Percentiles rank a stretch among this genome's conserved stretches.
Conservation (phyloP, 2,888 invertebrate species). For the Mamestra brassicae region DNA sequence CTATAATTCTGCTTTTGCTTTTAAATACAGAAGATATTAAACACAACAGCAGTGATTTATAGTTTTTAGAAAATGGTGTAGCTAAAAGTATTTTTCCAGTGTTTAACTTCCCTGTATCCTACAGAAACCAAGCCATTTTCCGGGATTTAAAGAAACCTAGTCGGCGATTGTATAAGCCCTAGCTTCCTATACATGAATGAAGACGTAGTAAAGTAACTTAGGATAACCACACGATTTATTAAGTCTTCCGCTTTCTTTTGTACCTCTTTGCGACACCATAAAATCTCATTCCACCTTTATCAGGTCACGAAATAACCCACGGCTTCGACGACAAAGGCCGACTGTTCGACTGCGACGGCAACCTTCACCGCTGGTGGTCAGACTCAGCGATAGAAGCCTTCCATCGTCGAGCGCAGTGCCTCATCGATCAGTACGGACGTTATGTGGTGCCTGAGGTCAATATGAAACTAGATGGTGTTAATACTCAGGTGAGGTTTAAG, state of each 20-base stretch:
- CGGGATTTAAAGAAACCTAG: too few species aligned
- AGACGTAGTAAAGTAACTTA: background rate
- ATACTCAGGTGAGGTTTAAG: conserved; percentile 92
- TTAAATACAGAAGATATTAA: too few species aligned
- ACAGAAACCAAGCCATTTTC: too few species aligned
- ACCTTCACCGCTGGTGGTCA: conserved; percentile 96
- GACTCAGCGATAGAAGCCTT: conserved; percentile 94
- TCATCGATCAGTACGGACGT: conserved; percentile 96
- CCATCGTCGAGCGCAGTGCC: conserved; percentile 94
- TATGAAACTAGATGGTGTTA: conserved; percentile 94
- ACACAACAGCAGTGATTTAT: too few species aligned
- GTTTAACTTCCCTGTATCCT: too few species aligned
- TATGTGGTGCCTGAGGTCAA: conserved; percentile 96
- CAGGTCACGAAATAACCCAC: conserved; percentile 97
- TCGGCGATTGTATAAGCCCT: too few species aligned
- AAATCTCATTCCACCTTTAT: background rate
- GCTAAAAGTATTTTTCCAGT: too few species aligned
- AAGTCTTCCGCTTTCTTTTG: background rate
- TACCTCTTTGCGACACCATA: background rate
- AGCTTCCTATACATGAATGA: too few species aligned
- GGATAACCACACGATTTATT: background rate
- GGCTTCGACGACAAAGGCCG: conserved; percentile 98
- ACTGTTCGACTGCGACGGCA: conserved; percentile 98
- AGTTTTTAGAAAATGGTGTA: too few species aligned
- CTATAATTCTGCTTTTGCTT: too few species aligned